Percentiles rank a stretch among this genome's conserved stretches.
Evolutionary conservation across 2,113 vertebrate species (phyloP).

Genomic region (Nicator chloris): DNA sequence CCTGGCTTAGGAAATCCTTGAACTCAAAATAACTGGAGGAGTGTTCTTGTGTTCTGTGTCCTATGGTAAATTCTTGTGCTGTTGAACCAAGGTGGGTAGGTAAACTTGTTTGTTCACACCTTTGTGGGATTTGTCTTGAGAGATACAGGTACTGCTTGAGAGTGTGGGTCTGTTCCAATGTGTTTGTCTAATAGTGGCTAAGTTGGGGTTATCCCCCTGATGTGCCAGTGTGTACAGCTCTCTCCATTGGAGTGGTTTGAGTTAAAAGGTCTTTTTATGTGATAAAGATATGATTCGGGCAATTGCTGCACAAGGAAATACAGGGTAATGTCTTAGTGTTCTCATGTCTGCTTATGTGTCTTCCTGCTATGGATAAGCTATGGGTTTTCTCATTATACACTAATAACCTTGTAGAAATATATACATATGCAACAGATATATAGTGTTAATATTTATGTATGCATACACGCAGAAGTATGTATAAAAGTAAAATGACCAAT

Average conservation of each 20-base stretch:
- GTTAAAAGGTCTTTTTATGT: background rate
- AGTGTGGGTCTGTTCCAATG: background rate
- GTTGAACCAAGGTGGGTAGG: background rate
- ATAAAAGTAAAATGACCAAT: background rate
- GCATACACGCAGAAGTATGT: background rate
- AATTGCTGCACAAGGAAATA: background rate
- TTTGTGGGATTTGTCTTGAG: background rate
- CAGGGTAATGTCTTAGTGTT: background rate
- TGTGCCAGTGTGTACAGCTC: background rate
- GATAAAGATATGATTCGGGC: background rate
- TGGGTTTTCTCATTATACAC: background rate
- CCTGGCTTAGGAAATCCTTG: conserved; percentile 27
- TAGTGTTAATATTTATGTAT: background rate
- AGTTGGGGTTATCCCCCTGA: background rate
- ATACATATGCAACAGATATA: background rate
- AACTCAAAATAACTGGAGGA: background rate
- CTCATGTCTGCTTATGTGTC: background rate
- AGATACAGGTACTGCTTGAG: background rate
- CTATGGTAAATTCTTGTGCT: background rate
- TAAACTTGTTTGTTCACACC: background rate
- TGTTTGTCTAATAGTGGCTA: background rate
- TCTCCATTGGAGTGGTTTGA: background rate
- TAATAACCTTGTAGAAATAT: background rate
- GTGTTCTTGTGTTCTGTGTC: background rate
- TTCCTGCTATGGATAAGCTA: background rate